Conservation (phyloP, 2,797 vertebrate species). For the Scolopax rusticola region DNA sequence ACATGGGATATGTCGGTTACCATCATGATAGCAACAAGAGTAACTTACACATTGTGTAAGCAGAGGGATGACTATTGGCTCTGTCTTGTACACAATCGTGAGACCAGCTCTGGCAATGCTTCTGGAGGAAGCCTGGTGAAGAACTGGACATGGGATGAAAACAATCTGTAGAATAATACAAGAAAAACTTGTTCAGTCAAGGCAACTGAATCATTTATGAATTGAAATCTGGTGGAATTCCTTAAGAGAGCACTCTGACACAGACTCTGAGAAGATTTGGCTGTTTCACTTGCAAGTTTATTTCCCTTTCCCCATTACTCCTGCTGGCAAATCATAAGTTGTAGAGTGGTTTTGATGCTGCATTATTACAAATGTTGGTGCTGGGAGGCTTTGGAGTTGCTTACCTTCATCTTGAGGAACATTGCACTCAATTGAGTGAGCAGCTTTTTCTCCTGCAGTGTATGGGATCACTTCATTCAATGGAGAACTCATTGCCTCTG, state of each 20-base stretch:
- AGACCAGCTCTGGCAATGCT: not conserved
- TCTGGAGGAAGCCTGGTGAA: not conserved
- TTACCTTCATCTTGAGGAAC: not conserved
- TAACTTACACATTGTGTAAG: accelerated
- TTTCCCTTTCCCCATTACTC: not conserved
- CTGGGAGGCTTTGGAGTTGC: not conserved
- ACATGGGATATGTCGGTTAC: accelerated
- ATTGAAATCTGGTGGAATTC: not conserved
- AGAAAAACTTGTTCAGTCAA: not conserved
- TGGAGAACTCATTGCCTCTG: not conserved
- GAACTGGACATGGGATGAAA: not conserved
- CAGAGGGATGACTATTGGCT: not conserved
- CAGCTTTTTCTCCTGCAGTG: not conserved
- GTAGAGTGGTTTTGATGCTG: not conserved
- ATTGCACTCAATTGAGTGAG: not conserved
- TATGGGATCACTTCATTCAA: not conserved
- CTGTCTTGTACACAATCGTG: not conserved
- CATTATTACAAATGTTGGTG: not conserved
- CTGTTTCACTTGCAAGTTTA: not conserved
- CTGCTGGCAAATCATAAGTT: not conserved
- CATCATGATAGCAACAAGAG: not conserved
- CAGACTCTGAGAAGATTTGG: not conserved
- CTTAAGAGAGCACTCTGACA: not conserved
- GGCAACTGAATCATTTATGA: not conserved
- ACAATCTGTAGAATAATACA: not conserved